Conservation (phyloP, 1,140 invertebrate species). For the Diabrotica undecimpunctata region DNA sequence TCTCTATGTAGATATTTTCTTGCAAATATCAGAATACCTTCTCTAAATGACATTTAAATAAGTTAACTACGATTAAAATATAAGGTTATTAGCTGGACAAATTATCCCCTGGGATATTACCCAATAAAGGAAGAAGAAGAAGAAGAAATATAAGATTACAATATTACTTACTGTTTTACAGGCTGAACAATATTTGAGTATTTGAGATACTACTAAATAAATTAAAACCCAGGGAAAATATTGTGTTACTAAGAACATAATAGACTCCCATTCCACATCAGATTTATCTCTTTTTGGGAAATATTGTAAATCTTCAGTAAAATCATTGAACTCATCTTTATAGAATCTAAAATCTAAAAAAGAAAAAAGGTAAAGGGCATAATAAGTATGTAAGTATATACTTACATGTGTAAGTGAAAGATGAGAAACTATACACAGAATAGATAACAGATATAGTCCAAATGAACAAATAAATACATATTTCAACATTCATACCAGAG, state of each 20-base stretch:
- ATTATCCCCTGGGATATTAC: too few species aligned
- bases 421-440: conserved; percentile 29
- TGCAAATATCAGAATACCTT: too few species aligned
- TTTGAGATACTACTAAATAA: conserved; percentile 47
- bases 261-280: conserved; percentile 56
- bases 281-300: conserved; percentile 50
- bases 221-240: conserved; percentile 47
- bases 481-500: conserved; percentile 10
- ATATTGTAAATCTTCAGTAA: conserved; percentile 48
- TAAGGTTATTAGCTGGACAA: too few species aligned
- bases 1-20: too few species aligned
- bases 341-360: conserved; percentile 38
- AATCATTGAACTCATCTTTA: conserved; percentile 39
- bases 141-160: too few species aligned
- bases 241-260: conserved; percentile 46
- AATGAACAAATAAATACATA: conserved; percentile 24
- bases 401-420: conserved; percentile 21
- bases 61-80: too few species aligned
- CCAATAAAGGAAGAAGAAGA: too few species aligned
- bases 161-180: conserved; percentile 6
- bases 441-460: conserved; percentile 33
- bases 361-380: background rate
- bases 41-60: too few species aligned
- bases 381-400: background rate
- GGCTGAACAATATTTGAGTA: conserved; percentile 30